Evolutionary conservation across 2,888 invertebrate species (phyloP).

Genomic region (Capitulum mitella): DNA sequence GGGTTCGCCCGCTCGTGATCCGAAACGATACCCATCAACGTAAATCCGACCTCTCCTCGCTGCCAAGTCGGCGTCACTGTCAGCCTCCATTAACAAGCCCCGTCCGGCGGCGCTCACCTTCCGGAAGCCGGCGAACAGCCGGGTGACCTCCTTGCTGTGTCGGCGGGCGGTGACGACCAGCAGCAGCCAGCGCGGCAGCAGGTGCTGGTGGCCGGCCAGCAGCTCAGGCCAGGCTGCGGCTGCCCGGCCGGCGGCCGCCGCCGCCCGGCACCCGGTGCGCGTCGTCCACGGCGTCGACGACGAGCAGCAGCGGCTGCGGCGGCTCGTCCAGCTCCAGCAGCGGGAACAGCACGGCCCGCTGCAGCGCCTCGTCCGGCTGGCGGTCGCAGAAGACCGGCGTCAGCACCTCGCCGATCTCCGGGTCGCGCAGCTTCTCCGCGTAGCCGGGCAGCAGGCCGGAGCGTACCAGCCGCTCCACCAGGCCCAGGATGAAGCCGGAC

Average conservation of each 20-base stretch:
- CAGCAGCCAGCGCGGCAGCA: constrained; percentile 87
- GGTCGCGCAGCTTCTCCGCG: constrained; percentile 68
- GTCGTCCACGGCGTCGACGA: constrained; percentile 88
- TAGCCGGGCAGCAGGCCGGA: constrained; percentile 50
- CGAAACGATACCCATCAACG: too few species aligned
- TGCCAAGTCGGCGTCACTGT: too few species aligned
- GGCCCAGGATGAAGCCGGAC: constrained; percentile 72
- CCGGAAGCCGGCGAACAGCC: constrained; percentile 69
- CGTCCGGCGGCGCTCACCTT: constrained; percentile 53
- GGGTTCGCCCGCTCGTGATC: too few species aligned
- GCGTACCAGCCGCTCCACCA: constrained; percentile 71
- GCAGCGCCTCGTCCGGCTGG: constrained; percentile 85
- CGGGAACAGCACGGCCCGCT: constrained; percentile 77
- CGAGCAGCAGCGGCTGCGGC: constrained; percentile 64
- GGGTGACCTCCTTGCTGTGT: constrained; percentile 67
- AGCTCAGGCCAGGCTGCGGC: constrained; percentile 69
- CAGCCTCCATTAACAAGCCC: too few species aligned
- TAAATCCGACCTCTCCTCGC: too few species aligned
- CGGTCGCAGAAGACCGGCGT: constrained; percentile 70
- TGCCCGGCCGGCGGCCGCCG: constrained; percentile 28
- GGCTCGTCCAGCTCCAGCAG: constrained; percentile 78
- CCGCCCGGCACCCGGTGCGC: constrained; percentile 33
- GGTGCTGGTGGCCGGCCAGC: constrained; percentile 77
- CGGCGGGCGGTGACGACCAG: constrained; percentile 79
- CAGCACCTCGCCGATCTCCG: constrained; percentile 72